Conservation (phyloP, 1,140 invertebrate species). For the Drosophila melanogaster region Release_6_plus_ISO1_MT NC_004354.4:18868501-18869000, state of each 20-base stretch:
- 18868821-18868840: too few relatives aligned
- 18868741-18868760: background rate
- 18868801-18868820: too few relatives aligned
- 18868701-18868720: slow-evolving; percentile 1
- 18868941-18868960: too few relatives aligned
- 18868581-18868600: slow-evolving; percentile 19
- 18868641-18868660: slow-evolving; percentile 9
- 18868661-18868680: slow-evolving; percentile 24
- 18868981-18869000: too few relatives aligned
- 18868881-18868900: background rate
- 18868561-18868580: slow-evolving; percentile 13
- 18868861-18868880: background rate
- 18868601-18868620: slow-evolving; percentile 28
- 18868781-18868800: background rate
- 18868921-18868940: background rate
- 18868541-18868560: slow-evolving; percentile 62
- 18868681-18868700: slow-evolving; percentile 17
- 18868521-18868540: slow-evolving; percentile 32
- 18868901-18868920: background rate
- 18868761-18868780: background rate
- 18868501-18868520: slow-evolving; percentile 11
- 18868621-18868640: slow-evolving; percentile 42
- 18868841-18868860: background rate
- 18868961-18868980: too few relatives aligned
- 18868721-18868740: background rate